A percentile compares a stretch with the other conserved stretches of the same genome.
phyloP scores from a whole-genome alignment of 35 echinoderm and acorn worm genomes.

The Apostichopus japonicus region DNA sequence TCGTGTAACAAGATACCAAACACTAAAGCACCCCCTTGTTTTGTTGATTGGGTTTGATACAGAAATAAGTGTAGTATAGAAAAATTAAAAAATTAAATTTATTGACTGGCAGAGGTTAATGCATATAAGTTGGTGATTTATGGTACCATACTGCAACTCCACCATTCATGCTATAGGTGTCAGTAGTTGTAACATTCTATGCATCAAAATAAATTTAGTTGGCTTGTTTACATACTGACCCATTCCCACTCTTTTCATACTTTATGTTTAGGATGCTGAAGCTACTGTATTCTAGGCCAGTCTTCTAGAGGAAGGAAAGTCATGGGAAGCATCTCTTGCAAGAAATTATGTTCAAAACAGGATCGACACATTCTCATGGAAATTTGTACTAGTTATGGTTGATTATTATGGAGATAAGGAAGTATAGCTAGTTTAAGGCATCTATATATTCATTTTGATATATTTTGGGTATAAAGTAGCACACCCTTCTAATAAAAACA shows the following conservation, averaged over 20 bases:
- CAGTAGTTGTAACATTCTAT: not conserved
- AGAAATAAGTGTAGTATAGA: not conserved
- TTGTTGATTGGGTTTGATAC: not conserved
- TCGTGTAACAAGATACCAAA: too few species aligned
- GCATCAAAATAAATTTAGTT: not conserved
- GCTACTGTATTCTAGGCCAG: not conserved
- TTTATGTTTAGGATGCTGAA: not conserved
- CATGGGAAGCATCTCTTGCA: not conserved
- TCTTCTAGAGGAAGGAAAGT: slow-evolving; percentile 31
- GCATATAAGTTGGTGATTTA: not conserved
- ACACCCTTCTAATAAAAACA: not conserved
- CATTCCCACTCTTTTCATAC: not conserved
- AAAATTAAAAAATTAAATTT: not conserved
- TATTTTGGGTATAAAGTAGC: not conserved
- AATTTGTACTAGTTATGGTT: not conserved
- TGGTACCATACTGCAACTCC: too few species aligned
- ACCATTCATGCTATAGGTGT: too few species aligned
- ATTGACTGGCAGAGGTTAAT: not conserved
- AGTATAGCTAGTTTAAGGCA: not conserved
- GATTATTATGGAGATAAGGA: slow-evolving; percentile 16
- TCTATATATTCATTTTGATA: not conserved
- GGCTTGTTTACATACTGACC: not conserved
- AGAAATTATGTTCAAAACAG: slow-evolving; percentile 13
- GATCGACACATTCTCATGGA: slow-evolving; percentile 37
- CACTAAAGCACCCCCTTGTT: too few species aligned